Evolutionary conservation across 2,113 vertebrate genomes (phyloP).

Genomic region (Alectura lathami): DNA sequence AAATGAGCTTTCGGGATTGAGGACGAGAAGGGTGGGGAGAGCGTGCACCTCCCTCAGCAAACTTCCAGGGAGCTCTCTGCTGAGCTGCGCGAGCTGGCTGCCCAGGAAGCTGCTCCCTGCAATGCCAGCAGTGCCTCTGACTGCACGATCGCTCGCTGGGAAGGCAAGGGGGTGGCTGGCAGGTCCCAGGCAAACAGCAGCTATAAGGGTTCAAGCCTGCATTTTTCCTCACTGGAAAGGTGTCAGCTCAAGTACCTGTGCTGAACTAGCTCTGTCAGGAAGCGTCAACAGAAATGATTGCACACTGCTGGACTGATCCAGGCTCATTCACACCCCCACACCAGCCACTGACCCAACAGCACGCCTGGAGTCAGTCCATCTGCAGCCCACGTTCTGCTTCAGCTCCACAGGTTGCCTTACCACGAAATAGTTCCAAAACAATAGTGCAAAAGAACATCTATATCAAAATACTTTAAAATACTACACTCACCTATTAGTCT

Average conservation of each 20-base stretch:
- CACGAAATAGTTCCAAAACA: not conserved
- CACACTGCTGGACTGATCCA: not conserved
- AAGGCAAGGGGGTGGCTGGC: fast-evolving
- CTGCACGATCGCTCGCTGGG: fast-evolving
- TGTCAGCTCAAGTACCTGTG: not conserved
- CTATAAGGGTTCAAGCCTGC: fast-evolving
- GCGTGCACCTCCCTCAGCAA: not conserved
- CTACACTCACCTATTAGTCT: fast-evolving
- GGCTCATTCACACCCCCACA: not conserved
- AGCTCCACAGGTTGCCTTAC: not conserved
- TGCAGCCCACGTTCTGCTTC: fast-evolving
- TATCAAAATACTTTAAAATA: not conserved
- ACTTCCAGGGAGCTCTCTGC: not conserved
- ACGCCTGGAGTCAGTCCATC: not conserved
- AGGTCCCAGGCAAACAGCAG: fast-evolving
- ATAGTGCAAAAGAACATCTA: not conserved
- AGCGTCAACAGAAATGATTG: fast-evolving
- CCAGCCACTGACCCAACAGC: fast-evolving
- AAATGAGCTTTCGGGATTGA: not conserved
- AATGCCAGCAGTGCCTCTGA: not conserved
- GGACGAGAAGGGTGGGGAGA: not conserved
- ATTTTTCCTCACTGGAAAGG: not conserved
- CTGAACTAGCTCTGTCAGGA: not conserved
- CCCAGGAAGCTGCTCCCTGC: not conserved
- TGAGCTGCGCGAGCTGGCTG: not conserved